phyloP scores from a whole-genome alignment of 2,888 invertebrate species.

The Meandrusa payeni region DNA sequence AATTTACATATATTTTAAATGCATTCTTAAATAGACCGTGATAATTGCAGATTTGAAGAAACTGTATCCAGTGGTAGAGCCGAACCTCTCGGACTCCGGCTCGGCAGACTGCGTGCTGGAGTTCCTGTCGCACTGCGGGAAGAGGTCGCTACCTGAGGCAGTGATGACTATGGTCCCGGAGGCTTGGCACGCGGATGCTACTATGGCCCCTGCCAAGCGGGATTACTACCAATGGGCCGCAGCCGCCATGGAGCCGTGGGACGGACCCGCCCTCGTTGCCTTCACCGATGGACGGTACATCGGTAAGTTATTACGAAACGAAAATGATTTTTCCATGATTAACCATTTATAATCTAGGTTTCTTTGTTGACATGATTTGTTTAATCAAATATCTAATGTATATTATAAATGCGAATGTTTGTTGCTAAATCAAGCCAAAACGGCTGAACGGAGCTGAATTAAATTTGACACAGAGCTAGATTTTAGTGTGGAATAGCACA shows the following conservation, averaged over 20 bases:
- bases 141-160: slow-evolving; percentile 95
- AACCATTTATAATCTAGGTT: no score
- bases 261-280: slow-evolving; percentile 97
- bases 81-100: slow-evolving; percentile 98
- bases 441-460: no score
- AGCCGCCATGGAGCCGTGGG: slow-evolving; percentile 99
- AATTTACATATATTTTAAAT: no score
- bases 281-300: slow-evolving; percentile 99
- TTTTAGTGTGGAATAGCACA: no score
- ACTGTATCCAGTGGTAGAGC: slow-evolving; percentile 98
- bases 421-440: no score
- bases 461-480: no score
- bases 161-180: slow-evolving; percentile 99
- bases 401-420: no score
- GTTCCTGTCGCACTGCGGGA: slow-evolving; percentile 96
- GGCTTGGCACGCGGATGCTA: slow-evolving; percentile 97
- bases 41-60: slow-evolving; percentile 84
- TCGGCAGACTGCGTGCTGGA: slow-evolving; percentile 98
- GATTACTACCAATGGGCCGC: slow-evolving; percentile 99
- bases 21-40: no score
- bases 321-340: no score
- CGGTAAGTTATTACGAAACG: slow-evolving; percentile 76
- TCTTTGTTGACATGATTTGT: no score
- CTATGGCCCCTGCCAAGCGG: slow-evolving; percentile 95
- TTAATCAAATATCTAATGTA: no score